Base-by-base conservation (phyloP, 2,888 invertebrate species). In the Salpingus planirostris region DNA sequence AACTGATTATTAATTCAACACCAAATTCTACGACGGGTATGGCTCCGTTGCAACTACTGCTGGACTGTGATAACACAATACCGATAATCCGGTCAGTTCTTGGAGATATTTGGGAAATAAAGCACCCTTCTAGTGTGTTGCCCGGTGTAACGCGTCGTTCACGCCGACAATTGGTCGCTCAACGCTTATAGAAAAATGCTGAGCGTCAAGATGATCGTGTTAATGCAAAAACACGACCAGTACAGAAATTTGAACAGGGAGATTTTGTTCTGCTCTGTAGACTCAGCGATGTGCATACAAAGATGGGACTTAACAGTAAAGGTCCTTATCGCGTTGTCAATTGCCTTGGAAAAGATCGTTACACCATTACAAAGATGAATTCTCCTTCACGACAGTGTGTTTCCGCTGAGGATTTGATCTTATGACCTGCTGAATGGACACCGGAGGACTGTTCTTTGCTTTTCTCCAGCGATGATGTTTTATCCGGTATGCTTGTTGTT, bases 1-100 rank as follows among this genome's bases (percentile, higher is more conserved):
- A 34, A 21, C 13, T 34, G 2, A 24, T 34, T 7, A 8, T 30
- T 15, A 33, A 33, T 8, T 21, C 31, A 2, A 32, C 34, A 5
- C 13, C 29, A 11, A 23, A 34, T 11, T 30, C 29, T 30, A 12
- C 34, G 6, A 34, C 31, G 3, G 14, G 21, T 6, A 7, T 18
- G 6, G 6, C 21, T 7, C 21, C 21, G 6, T 18, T 18, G 8
- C 21, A 18, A 18, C 14, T 11, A 26, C 26, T 24, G 8, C 21
- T 18, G 8, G 21, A 18, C 8, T 18, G 21, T 18, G 21, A 18
- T 8, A 18, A 15, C 36, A 10, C 36, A 31, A 13, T 10, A 32
- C 7, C 11, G 18, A 7, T 18, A 18, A 18, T 18, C 6, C 21
- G 21, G 11, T n/a, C n/a, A n/a, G n/a, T n/a, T n/a, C n/a, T n/a